These are phyloP conservation scores for Antrozous pallidus DNA, from an alignment of 2,797 vertebrate genomes.

Conservation along the genomic window DNA sequence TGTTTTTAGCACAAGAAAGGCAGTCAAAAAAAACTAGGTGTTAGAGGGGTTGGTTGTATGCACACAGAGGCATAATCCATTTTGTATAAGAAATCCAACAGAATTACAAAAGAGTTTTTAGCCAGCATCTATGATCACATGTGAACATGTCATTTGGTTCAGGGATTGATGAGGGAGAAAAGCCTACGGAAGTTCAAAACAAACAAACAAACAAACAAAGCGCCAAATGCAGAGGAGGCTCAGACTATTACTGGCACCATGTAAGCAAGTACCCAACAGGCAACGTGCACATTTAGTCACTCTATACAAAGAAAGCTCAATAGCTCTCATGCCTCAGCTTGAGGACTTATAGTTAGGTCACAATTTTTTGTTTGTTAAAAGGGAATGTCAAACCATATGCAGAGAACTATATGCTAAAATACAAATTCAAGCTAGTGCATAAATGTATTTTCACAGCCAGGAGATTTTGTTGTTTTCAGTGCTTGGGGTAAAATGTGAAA, in stretches of 20 bases:
- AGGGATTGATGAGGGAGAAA: not conserved
- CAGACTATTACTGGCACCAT: too few species aligned
- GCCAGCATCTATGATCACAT: not conserved
- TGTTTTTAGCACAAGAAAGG: constrained; percentile 8
- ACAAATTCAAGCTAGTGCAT: not conserved
- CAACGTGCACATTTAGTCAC: accelerated
- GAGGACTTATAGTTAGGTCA: not conserved
- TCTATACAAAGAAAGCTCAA: not conserved
- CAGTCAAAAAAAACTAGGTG: not conserved
- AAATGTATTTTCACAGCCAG: not conserved
- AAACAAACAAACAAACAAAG: not conserved
- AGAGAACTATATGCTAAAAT: not conserved
- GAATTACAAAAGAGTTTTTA: not conserved
- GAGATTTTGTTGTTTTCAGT: not conserved
- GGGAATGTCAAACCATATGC: not conserved
- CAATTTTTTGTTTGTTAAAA: not conserved
- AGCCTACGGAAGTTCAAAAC: not conserved
- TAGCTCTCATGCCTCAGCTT: not conserved
- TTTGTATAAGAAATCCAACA: not conserved
- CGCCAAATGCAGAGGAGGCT: not conserved
- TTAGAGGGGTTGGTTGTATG: not conserved
- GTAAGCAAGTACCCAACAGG: not conserved
- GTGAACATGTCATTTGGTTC: not conserved
- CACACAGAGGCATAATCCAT: not conserved
- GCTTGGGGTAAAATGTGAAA: not conserved